Conservation (phyloP, 2,888 invertebrate genomes). For the Drosophila vallismaia region DNA sequence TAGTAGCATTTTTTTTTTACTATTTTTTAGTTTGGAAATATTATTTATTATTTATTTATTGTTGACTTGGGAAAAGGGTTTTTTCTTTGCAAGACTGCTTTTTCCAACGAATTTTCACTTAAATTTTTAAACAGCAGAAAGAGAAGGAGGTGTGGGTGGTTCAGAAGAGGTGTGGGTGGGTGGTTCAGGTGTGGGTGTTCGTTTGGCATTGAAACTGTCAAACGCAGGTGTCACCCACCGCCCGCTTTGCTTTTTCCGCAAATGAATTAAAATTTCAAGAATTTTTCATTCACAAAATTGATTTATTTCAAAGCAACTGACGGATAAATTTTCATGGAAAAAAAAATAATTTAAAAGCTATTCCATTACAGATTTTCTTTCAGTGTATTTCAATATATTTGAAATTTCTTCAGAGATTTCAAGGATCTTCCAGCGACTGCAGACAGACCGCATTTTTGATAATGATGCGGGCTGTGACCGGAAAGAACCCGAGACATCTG, state of each 20-base stretch:
- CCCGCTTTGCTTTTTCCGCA: background rate
- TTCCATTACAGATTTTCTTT: background rate
- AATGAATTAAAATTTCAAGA: slow-evolving; percentile 27
- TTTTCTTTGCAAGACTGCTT: too few relatives aligned
- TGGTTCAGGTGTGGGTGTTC: background rate
- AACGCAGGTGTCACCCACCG: slow-evolving; percentile 32
- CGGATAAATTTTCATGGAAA: background rate
- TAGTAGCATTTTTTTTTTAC: too few relatives aligned
- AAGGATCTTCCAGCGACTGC: background rate
- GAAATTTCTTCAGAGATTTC: background rate
- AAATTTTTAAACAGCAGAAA: too few relatives aligned
- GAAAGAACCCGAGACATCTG: slow-evolving; percentile 8
- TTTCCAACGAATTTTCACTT: too few relatives aligned
- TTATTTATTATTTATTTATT: too few relatives aligned
- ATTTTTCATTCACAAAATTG: background rate
- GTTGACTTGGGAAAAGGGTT: too few relatives aligned
- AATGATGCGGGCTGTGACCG: slow-evolving; percentile 8
- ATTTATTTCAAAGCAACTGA: slow-evolving; percentile 2
- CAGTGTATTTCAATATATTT: background rate
- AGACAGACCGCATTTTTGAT: slow-evolving; percentile 14
- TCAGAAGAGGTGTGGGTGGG: background rate
- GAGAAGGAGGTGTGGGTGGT: too few relatives aligned
- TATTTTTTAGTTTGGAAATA: too few relatives aligned
- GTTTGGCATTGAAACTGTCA: slow-evolving; percentile 30
- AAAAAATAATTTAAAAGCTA: too few relatives aligned